Base-by-base conservation (phyloP, 2,113 vertebrate genomes). In the Silurus glanis region DNA sequence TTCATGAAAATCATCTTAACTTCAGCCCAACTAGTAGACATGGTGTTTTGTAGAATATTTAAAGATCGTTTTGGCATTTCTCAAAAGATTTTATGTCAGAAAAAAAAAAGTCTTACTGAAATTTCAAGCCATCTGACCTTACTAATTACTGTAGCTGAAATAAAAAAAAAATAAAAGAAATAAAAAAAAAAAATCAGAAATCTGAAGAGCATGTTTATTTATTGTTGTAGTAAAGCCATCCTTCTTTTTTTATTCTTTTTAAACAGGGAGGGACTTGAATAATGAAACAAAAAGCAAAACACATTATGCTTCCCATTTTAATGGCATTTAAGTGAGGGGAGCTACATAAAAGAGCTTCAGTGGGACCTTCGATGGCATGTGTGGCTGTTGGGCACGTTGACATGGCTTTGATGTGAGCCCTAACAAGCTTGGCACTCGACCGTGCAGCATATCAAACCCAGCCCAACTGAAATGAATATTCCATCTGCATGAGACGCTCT, bases 331-430 rank as follows among this genome's bases (percentile, higher is more conserved):
- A 93, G 91, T 85, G 87, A 90, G n/a, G 85, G 86, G 88, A 85
- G 90, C 91, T 86, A 89, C 88, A 91, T 90, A 89, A 92, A 90
- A 89, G 89, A 89, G 89, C 92, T 92, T 91, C 90, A 91, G 87
- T 91, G 90, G 90, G 89, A 92, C 93, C 92, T 37, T 92, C 92
- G 93, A 93, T 93, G 93, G 92, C 93, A 91, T 88, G 90, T 86
- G 88, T 91, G 89, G 92, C 92, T 93, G 92, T 92, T 92, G 93
- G 93, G 91, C 90, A 91, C 59, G 90, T 91, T 94, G 92, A 93
- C 87, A 85, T 86, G 25, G 83, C 92, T 95, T 95, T 95, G 93
- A 95, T 94, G 92, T 92, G 89, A 90, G 90, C 91, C 92, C 87
- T 94, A 92, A 94, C 94, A 92, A 92, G 93, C 94, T 93, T 91